Conservation (phyloP, 2,113 vertebrate genomes). For the Gracilinanus agilis region DNA sequence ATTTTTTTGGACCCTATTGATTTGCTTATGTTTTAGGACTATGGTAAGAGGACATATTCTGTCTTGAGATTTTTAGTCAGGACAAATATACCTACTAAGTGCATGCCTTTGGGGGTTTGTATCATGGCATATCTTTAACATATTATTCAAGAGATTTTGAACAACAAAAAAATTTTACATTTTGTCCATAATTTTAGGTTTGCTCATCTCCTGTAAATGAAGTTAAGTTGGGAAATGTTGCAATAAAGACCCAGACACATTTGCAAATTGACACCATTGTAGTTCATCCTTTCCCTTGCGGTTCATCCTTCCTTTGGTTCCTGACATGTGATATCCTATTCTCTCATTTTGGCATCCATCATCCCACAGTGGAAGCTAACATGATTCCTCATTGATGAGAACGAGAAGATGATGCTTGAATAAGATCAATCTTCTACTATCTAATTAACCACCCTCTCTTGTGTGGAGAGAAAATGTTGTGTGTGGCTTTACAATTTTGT, state of each 20-base stretch:
- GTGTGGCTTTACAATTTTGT: not conserved
- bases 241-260: not conserved
- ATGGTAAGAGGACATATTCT: constrained; percentile 19
- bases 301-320: not conserved
- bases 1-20: not conserved
- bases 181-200: not conserved
- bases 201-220: constrained; percentile 19
- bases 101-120: constrained; percentile 13
- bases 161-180: not conserved
- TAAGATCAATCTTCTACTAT: not conserved
- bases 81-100: constrained; percentile 61
- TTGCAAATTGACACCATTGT: not conserved
- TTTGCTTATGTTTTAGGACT: not conserved
- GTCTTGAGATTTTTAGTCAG: constrained; percentile 66
- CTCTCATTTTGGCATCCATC: constrained; percentile 1
- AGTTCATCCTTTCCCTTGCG: not conserved
- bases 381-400: not conserved
- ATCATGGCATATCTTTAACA: not conserved
- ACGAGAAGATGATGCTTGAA: not conserved
- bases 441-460: not conserved
- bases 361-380: not conserved
- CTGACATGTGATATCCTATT: not conserved
- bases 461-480: not conserved
- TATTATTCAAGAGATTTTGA: constrained; percentile 17
- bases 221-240: not conserved